Percentiles rank a stretch among this genome's conserved stretches.
These are phyloP conservation scores for Pseudotriccus pelzelni DNA, from an alignment of 2,797 vertebrate genomes.

Conservation along the genomic window DNA sequence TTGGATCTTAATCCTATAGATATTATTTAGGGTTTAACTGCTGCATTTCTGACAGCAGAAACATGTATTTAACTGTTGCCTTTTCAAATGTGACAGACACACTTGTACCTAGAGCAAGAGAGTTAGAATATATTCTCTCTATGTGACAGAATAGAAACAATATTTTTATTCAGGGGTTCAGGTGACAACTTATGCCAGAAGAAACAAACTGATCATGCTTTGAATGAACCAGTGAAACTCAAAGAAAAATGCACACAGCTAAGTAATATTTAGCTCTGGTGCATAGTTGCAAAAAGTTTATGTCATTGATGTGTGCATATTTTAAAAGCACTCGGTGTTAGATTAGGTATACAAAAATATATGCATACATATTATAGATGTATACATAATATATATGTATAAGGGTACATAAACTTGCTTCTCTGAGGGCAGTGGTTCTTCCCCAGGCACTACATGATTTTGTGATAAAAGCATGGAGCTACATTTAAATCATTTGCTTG, in stretches of 20 bases:
- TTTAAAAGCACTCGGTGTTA: not conserved
- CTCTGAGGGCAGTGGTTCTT: not conserved
- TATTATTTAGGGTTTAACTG: constrained; percentile 60
- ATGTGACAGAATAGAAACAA: constrained; percentile 29
- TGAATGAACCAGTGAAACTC: not conserved
- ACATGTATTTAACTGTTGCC: constrained; percentile 55
- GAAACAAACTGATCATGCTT: constrained; percentile 43
- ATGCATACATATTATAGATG: not conserved
- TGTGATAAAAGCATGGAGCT: not conserved
- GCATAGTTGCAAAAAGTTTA: not conserved
- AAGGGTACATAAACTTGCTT: not conserved
- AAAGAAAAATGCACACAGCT: not conserved
- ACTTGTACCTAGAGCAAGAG: constrained; percentile 35
- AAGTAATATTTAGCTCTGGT: not conserved
- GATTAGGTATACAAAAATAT: not conserved
- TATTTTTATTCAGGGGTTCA: constrained; percentile 57
- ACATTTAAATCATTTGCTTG: not conserved
- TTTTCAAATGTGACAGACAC: constrained; percentile 60
- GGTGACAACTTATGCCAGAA: constrained; percentile 48
- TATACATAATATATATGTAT: not conserved
- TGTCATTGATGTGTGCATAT: not conserved
- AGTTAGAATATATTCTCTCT: constrained; percentile 36
- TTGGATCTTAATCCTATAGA: constrained; percentile 55
- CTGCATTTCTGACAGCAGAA: constrained; percentile 67
- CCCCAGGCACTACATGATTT: not conserved